Percentiles rank a stretch among this genome's conserved stretches.
phyloP scores from a whole-genome alignment of 1,140 invertebrate species.

The Acyrthosiphon pisum region DNA sequence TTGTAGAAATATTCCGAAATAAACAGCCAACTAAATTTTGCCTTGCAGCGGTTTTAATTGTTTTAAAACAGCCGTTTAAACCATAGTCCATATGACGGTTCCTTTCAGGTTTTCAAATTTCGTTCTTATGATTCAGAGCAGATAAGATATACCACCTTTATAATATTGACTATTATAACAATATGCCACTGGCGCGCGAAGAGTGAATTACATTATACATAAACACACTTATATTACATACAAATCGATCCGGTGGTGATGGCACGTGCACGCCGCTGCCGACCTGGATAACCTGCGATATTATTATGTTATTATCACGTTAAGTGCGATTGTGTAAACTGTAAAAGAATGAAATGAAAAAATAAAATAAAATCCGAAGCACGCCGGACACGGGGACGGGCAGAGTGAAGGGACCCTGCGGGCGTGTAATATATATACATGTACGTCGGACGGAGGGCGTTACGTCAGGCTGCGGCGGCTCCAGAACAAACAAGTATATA shows the following conservation, averaged over 20 bases:
- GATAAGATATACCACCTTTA: background rate
- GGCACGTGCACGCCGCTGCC: constrained; percentile 21
- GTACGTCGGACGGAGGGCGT: background rate
- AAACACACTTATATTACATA: background rate
- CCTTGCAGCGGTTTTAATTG: too few relatives aligned
- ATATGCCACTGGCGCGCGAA: background rate
- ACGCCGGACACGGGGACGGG: background rate
- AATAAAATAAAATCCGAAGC: background rate
- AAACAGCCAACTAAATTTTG: too few relatives aligned
- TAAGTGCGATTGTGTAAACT: background rate
- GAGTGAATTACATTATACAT: background rate
- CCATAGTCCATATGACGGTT: background rate
- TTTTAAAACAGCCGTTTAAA: background rate
- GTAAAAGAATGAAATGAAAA: background rate
- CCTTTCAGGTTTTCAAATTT: background rate
- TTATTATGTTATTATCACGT: background rate
- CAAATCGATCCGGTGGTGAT: background rate
- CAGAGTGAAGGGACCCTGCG: constrained; percentile 11
- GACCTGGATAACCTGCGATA: constrained; percentile 13
- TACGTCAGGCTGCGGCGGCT: background rate
- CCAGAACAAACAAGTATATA: constrained; percentile 1
- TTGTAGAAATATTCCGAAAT: background rate
- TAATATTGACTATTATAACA: background rate
- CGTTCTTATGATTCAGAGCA: background rate
- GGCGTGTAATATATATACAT: background rate